Evolutionary conservation across 2,888 invertebrate species (phyloP).

Genomic region (Lycaena phlaeas): DNA sequence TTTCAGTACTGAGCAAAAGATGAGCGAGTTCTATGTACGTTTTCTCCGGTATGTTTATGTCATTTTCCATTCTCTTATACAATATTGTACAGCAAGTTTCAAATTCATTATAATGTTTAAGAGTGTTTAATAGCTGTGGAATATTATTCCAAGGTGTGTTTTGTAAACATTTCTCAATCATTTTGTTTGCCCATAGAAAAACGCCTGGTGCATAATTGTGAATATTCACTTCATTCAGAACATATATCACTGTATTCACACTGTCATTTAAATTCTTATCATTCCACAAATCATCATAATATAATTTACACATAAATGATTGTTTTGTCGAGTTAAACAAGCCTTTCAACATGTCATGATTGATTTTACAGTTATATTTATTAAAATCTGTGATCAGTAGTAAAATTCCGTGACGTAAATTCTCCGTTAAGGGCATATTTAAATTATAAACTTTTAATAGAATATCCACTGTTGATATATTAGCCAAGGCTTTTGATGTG

Average conservation of each 20-base stretch:
- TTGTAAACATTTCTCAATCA: conserved; percentile 31
- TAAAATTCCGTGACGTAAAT: conserved; percentile 50
- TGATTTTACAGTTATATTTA: conserved; percentile 25
- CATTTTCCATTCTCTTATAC: conserved; percentile 30
- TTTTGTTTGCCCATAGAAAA: conserved; percentile 37
- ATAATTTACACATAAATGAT: conserved; percentile 41
- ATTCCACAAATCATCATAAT: conserved; percentile 33
- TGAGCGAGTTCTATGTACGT: conserved; percentile 27
- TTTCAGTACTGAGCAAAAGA: conserved; percentile 25
- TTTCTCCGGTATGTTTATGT: conserved; percentile 22
- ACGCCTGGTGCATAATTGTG: conserved; percentile 35
- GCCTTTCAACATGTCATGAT: conserved; percentile 23
- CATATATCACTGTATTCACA: conserved; percentile 23
- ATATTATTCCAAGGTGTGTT: conserved; percentile 32
- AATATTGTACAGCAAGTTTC: conserved; percentile 37
- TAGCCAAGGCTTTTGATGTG: conserved; percentile 52
- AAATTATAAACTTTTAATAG: conserved; percentile 24
- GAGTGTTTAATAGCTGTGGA: conserved; percentile 26
- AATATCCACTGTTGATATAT: conserved; percentile 41
- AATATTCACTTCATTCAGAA: conserved; percentile 28
- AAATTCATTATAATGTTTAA: conserved; percentile 33
- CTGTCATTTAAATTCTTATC: conserved; percentile 14
- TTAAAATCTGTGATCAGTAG: conserved; percentile 34
- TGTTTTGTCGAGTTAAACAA: conserved; percentile 24
- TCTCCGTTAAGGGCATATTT: conserved; percentile 32